phyloP scores from a whole-genome alignment of 1,140 invertebrate genomes.

The Globodera ellingtonae region DNA sequence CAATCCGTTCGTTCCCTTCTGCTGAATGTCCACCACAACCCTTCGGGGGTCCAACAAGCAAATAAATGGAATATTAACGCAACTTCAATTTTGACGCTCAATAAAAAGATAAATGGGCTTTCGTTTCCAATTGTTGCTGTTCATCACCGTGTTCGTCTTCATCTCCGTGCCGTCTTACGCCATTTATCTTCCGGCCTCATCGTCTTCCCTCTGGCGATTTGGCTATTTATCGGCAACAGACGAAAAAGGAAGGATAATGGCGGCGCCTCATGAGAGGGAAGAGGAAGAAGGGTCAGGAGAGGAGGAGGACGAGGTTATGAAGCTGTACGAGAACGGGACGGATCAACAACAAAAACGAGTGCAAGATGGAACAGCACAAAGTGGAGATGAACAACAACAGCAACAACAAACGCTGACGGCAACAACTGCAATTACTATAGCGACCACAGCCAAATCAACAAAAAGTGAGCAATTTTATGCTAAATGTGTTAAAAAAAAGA shows the following conservation, averaged over 20 bases:
- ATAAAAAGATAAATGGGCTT: background rate
- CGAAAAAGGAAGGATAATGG: background rate
- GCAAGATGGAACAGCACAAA: background rate
- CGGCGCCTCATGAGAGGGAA: background rate
- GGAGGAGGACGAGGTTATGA: background rate
- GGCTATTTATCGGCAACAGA: background rate
- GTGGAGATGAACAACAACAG: background rate
- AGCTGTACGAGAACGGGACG: background rate
- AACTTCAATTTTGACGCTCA: background rate
- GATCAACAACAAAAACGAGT: background rate
- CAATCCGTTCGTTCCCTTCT: background rate
- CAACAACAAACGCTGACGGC: background rate
- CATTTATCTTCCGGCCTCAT: background rate
- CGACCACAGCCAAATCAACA: background rate
- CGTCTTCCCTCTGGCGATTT: constrained; percentile 8
- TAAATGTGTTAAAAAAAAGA: background rate
- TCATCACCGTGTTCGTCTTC: background rate
- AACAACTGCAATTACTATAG: too few species aligned
- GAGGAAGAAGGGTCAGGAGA: background rate
- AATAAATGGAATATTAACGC: too few species aligned
- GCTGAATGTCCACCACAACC: background rate
- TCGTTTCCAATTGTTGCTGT: background rate
- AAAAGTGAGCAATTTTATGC: background rate
- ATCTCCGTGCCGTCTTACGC: background rate
- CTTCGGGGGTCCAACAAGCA: background rate